A percentile compares a stretch with the other conserved stretches of the same genome.
phyloP scores from a whole-genome alignment of 53 echinoderm and acorn worm genomes.

The Glandiceps talaboti region DNA sequence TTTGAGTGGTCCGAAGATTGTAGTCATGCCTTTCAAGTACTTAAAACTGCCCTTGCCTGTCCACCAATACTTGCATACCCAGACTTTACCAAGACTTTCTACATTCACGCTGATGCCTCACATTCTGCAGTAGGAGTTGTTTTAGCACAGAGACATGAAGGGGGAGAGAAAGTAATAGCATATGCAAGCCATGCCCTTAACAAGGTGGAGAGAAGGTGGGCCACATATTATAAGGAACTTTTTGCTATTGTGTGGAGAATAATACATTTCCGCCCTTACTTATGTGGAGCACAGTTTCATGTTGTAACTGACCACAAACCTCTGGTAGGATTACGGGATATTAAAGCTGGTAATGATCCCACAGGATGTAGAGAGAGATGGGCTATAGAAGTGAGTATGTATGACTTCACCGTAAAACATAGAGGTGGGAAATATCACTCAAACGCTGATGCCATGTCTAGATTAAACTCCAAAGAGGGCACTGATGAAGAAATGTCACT shows the following conservation, averaged over 20 bases:
- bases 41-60: constrained; percentile 19
- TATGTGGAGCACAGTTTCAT: constrained; percentile 10
- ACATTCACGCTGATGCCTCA: constrained; percentile 17
- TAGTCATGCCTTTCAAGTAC: constrained; percentile 27
- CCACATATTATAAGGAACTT: constrained; percentile 24
- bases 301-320: constrained; percentile 70
- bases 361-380: constrained; percentile 22
- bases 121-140: constrained; percentile 11
- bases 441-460: constrained; percentile 52
- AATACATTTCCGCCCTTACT: no score
- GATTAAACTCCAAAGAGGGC: no score
- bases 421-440: constrained; percentile 29
- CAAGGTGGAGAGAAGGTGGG: constrained; percentile 10
- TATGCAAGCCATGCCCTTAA: constrained; percentile 22
- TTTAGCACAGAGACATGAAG: constrained; percentile 15
- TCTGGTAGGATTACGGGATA: constrained; percentile 28
- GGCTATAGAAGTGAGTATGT: constrained; percentile 47
- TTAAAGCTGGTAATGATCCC: background rate
- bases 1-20: constrained; percentile 52
- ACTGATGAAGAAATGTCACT: no score
- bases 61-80: constrained; percentile 49
- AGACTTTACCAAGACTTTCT: constrained; percentile 18
- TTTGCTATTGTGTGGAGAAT: no score
- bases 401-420: constrained; percentile 39
- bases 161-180: constrained; percentile 10